Conservation (phyloP, 2,797 vertebrate species). For the Cyprinodon diabolis region DNA sequence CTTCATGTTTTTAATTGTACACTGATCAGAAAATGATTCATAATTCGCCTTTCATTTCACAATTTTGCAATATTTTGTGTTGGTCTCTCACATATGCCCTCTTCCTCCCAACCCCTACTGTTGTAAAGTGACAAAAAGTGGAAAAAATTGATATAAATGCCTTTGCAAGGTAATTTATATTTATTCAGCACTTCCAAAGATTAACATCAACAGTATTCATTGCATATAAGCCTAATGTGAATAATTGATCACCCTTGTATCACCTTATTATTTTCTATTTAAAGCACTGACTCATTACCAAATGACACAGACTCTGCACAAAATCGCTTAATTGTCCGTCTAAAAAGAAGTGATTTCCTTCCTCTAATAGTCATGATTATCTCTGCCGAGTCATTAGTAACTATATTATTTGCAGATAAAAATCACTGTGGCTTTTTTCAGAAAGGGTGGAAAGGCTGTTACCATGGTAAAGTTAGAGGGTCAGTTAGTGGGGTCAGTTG, state of each 20-base stretch:
- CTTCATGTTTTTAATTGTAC: background rate
- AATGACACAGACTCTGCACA: background rate
- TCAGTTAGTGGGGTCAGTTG: conserved; percentile 51
- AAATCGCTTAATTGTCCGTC: background rate
- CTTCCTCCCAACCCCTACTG: no score
- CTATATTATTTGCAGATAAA: conserved; percentile 13
- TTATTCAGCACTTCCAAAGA: background rate
- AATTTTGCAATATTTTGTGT: background rate
- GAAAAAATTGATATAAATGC: background rate
- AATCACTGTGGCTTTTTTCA: background rate
- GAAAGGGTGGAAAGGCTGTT: conserved; percentile 34
- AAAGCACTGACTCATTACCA: background rate
- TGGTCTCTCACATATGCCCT: background rate
- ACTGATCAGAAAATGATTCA: background rate
- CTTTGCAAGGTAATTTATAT: background rate
- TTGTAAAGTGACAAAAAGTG: background rate
- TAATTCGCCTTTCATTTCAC: background rate
- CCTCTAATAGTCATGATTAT: background rate
- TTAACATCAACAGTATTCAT: no score
- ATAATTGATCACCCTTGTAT: background rate
- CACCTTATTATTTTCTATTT: background rate
- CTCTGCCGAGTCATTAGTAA: conserved; percentile 12
- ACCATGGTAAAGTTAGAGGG: conserved; percentile 60
- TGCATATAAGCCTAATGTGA: background rate
- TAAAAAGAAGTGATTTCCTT: background rate